phyloP scores from a whole-genome alignment of 1,140 invertebrate genomes.

The Drosophila saltans region DNA sequence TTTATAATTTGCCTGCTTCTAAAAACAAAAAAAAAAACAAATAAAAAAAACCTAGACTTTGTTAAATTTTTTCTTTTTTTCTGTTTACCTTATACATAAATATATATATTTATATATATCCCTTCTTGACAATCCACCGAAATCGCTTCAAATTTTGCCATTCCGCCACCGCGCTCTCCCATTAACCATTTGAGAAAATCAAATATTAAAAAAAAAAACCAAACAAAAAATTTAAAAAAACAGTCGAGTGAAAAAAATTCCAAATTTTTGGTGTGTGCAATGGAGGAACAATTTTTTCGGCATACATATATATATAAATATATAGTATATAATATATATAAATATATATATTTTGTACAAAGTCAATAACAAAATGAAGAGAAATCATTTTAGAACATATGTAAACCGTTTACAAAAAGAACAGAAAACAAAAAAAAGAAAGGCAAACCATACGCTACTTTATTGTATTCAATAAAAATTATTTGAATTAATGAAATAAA shows the following conservation, averaged over 20 bases:
- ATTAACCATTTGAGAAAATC: slow-evolving; percentile 15
- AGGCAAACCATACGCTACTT: slow-evolving; percentile 67
- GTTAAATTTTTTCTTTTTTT: slow-evolving; percentile 12
- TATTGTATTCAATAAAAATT: slow-evolving; percentile 79
- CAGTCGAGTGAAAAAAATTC: slow-evolving; percentile 63
- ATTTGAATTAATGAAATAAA: slow-evolving; percentile 55
- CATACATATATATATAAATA: slow-evolving; percentile 60
- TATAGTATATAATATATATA: slow-evolving; percentile 26
- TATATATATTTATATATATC: neutral
- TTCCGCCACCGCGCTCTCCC: neutral
- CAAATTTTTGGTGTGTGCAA: slow-evolving; percentile 59
- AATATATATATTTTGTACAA: slow-evolving; percentile 76
- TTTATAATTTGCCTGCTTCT: slow-evolving; percentile 56
- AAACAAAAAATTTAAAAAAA: slow-evolving; percentile 1
- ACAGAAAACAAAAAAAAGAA: slow-evolving; percentile 37
- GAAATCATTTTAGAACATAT: slow-evolving; percentile 67
- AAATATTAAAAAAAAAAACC: slow-evolving; percentile 36
- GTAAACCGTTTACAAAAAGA: slow-evolving; percentile 57
- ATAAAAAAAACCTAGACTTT: slow-evolving; percentile 65
- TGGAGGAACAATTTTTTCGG: slow-evolving; percentile 79
- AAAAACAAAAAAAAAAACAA: slow-evolving; percentile 60
- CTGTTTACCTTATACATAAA: neutral
- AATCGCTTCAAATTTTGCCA: slow-evolving; percentile 32
- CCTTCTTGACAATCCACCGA: slow-evolving; percentile 72
- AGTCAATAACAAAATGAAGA: slow-evolving; percentile 45